Percentiles rank a stretch among this genome's conserved stretches.
Conservation (phyloP, 2,113 vertebrate species). For the Corydoras sp. region DNA sequence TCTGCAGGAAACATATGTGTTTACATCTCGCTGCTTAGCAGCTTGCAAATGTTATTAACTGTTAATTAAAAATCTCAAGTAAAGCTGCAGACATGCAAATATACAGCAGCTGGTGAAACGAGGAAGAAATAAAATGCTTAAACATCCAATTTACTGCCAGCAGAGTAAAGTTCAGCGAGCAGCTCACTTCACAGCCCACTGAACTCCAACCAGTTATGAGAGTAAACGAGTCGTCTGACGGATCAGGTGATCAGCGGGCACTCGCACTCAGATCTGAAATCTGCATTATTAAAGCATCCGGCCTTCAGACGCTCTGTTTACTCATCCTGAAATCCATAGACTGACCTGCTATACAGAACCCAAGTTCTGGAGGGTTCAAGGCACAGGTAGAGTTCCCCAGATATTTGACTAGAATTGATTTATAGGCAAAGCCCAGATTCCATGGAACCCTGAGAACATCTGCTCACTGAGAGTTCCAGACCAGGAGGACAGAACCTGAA, state of each 20-base stretch:
- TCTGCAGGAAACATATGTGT: conserved; percentile 14
- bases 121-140: conserved; percentile 8
- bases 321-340: too few relatives aligned
- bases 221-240: not conserved
- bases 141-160: not conserved
- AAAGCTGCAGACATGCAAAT: conserved; percentile 1
- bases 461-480: too few relatives aligned
- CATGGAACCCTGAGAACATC: too few relatives aligned
- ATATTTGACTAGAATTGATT: too few relatives aligned
- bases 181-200: not conserved
- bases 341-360: too few relatives aligned
- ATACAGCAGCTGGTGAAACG: not conserved
- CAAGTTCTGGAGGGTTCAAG: too few relatives aligned
- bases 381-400: too few relatives aligned
- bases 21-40: conserved; percentile 18
- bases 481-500: too few relatives aligned
- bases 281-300: too few relatives aligned
- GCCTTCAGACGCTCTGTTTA: too few relatives aligned
- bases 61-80: conserved; percentile 24
- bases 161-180: not conserved
- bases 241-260: not conserved
- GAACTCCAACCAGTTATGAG: too few relatives aligned
- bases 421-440: too few relatives aligned
- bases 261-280: not conserved
- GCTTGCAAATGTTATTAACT: conserved; percentile 16